Evolutionary conservation across 2,797 vertebrate genomes (phyloP), one percentile per base, ranked within the genome.

Genomic region (Eleutherodactylus coqui): DNA sequence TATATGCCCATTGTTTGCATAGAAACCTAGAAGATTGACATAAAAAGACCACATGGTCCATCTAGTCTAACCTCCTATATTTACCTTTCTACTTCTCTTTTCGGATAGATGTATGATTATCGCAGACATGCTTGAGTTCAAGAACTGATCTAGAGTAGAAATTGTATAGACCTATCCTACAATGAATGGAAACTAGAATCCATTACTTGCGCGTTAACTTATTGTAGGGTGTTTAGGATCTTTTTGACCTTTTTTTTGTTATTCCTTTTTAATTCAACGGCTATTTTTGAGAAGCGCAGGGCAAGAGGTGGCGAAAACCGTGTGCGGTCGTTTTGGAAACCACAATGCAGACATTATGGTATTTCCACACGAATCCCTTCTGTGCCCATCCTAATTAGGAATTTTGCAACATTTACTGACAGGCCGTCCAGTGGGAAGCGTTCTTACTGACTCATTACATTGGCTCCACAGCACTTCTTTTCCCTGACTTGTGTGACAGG

Each of bases 371-470:
- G 72, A 78, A 69, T 83, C 75, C 62, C 34, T 86, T 34, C 45
- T 78, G 27, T 62, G 75, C 75, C 81, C 80, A 77, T 60, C 75
- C 81, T 49, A 72, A 81, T 76, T 78, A 67, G 81, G 38, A 75
- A 79, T 78, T 72, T 78, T 55, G 60, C 85, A 87, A 78, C 64
- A 79, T 82, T 76, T 86, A 86, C 85, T 82, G 85, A 86, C 85
- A 76, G 17, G 13, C 69, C 36, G 53, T 86, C 84, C 78, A 64
- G 14, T 75, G 85, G 55, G 58, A 82, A 38, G n/a, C 1, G 34
- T 49, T 53, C 43, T 77, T 86, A 86, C 72, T 86, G 85, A 86
- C 79, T 86, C 85, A 86, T 75, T 53, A 10, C 24, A 21, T 79
- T 85, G 83, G 75, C 75, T 84, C 24, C 75, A 55, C 60, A 38